These are phyloP conservation scores for Excalfactoria chinensis DNA, from an alignment of 2,113 vertebrate genomes.

Conservation along the genomic window DNA sequence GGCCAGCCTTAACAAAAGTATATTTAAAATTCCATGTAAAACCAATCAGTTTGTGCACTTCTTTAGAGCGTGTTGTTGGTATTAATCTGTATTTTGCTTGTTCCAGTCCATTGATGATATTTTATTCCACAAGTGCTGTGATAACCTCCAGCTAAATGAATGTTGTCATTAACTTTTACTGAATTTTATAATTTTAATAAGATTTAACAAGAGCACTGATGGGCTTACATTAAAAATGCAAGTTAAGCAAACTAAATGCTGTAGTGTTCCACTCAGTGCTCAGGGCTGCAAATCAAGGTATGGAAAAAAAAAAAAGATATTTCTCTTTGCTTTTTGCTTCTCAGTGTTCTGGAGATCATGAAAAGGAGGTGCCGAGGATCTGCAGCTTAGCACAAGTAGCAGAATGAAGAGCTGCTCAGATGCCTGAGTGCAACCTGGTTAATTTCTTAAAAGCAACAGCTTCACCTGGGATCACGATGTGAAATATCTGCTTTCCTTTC, in stretches of 20 bases:
- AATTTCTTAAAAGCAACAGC: background rate
- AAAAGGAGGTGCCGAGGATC: background rate
- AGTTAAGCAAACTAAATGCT: background rate
- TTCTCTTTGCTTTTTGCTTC: slow-evolving; percentile 36
- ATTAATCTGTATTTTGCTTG: background rate
- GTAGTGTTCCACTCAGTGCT: background rate
- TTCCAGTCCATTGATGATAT: background rate
- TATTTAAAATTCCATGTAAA: slow-evolving; percentile 6
- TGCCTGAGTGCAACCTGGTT: background rate
- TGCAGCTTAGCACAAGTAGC: slow-evolving; percentile 6
- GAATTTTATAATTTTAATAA: slow-evolving; percentile 17
- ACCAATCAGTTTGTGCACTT: background rate
- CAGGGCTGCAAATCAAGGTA: background rate
- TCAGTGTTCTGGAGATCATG: slow-evolving; percentile 10
- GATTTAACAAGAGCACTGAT: background rate
- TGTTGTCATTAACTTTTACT: background rate
- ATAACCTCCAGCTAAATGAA: background rate
- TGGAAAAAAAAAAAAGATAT: background rate
- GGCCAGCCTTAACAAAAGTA: background rate
- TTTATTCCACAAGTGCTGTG: background rate
- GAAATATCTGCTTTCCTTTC: background rate
- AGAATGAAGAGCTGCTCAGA: background rate
- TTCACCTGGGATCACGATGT: background rate
- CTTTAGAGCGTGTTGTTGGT: background rate
- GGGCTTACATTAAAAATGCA: background rate